A percentile compares a stretch with the other conserved stretches of the same genome.
phyloP scores from a whole-genome alignment of 2,113 vertebrate species.

The Furnarius figulus region DNA sequence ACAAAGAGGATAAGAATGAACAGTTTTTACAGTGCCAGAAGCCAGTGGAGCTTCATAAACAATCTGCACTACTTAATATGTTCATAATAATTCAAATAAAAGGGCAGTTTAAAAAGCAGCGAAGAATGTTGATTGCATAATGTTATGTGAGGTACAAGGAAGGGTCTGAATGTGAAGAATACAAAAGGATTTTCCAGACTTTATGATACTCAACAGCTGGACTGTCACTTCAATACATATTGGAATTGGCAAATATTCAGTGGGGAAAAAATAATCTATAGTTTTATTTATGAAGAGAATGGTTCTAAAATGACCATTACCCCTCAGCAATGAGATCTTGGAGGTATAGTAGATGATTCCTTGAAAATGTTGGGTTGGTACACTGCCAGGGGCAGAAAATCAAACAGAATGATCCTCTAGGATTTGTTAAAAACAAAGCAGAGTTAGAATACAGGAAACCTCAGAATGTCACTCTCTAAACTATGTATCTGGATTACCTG shows the following conservation, averaged over 20 bases:
- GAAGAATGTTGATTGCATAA: neutral
- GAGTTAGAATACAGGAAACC: neutral
- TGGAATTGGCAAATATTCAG: neutral
- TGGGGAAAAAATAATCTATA: neutral
- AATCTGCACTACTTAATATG: neutral
- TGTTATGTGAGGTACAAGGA: neutral
- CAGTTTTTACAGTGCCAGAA: neutral
- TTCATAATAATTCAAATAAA: neutral
- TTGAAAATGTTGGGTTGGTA: neutral
- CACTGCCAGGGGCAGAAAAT: neutral
- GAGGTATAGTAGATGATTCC: neutral
- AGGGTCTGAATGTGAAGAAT: neutral
- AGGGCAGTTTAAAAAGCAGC: neutral
- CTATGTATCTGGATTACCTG: neutral
- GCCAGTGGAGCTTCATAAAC: neutral
- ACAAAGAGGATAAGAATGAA: neutral
- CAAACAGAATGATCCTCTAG: neutral
- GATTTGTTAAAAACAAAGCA: neutral
- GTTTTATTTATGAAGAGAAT: neutral
- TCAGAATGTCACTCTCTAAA: neutral
- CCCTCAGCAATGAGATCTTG: neutral
- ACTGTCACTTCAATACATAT: neutral
- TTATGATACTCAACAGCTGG: neutral
- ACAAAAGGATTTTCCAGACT: neutral
- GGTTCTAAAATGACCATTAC: neutral